phyloP scores from a whole-genome alignment of 2,888 invertebrate species.

The Coenonympha glycerion region DNA sequence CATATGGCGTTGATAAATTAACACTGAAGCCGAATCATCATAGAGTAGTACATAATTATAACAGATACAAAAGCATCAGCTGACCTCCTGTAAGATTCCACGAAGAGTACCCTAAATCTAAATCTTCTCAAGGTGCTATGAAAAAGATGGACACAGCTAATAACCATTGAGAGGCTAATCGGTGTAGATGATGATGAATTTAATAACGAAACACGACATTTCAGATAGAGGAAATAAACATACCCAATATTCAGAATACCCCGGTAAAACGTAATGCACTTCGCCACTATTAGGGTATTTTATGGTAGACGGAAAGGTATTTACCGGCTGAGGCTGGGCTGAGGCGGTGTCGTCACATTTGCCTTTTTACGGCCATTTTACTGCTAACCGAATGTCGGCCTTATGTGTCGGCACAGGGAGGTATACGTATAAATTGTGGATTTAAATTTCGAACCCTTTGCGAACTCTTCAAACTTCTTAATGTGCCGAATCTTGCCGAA shows the following conservation, averaged over 20 bases:
- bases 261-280: slow-evolving; percentile 20
- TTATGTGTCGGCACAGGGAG: slow-evolving; percentile 9
- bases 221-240: slow-evolving; percentile 4
- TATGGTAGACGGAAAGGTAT: slow-evolving; percentile 27
- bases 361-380: slow-evolving; percentile 48
- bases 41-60: no score
- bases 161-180: no score
- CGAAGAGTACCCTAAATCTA: no score
- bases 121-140: no score
- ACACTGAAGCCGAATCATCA: no score
- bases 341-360: slow-evolving; percentile 32
- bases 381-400: slow-evolving; percentile 41
- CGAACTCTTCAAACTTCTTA: slow-evolving; percentile 15
- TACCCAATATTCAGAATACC: slow-evolving; percentile 20
- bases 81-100: no score
- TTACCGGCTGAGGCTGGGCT: no score
- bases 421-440: slow-evolving; percentile 18
- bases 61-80: no score
- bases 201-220: neutral
- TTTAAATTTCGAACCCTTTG: slow-evolving; percentile 20
- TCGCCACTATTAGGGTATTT: slow-evolving; percentile 31
- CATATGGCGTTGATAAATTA: no score
- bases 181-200: no score
- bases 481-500: neutral
- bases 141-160: no score